phyloP scores from a whole-genome alignment of 1,140 invertebrate species.

The Caerostris darwini region DNA sequence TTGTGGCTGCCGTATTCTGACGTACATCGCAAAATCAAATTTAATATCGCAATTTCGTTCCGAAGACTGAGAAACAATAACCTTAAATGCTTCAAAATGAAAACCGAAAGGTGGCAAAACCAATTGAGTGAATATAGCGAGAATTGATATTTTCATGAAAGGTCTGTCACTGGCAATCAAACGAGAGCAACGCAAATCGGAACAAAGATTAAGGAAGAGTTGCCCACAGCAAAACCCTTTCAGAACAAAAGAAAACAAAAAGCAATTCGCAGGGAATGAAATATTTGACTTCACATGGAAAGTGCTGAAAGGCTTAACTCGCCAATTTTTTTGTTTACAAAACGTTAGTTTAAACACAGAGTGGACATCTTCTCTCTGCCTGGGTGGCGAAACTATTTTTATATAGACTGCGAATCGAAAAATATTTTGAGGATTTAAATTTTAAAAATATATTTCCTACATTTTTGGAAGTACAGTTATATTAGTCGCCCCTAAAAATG shows the following conservation, averaged over 20 bases:
- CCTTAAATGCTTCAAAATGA: slow-evolving; percentile 21
- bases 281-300: background rate
- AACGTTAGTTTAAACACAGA: background rate
- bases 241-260: slow-evolving; percentile 1
- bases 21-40: background rate
- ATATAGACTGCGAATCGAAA: too few relatives aligned
- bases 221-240: background rate
- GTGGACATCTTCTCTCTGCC: background rate
- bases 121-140: slow-evolving; percentile 45
- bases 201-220: slow-evolving; percentile 24
- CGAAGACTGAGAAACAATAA: background rate
- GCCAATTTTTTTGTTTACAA: background rate
- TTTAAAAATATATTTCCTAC: too few relatives aligned
- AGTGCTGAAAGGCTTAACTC: background rate
- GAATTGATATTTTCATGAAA: slow-evolving; percentile 36
- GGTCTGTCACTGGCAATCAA: slow-evolving; percentile 25
- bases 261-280: background rate
- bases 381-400: too few relatives aligned
- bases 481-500: too few relatives aligned
- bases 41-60: background rate
- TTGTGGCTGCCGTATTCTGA: too few relatives aligned
- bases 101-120: slow-evolving; percentile 36
- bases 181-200: slow-evolving; percentile 2
- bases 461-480: too few relatives aligned
- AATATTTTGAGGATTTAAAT: too few relatives aligned